Evolutionary conservation across 2,113 vertebrate genomes (phyloP), one percentile per base, ranked within the genome.

Genomic region (Psittacula cyanocephala): DNA sequence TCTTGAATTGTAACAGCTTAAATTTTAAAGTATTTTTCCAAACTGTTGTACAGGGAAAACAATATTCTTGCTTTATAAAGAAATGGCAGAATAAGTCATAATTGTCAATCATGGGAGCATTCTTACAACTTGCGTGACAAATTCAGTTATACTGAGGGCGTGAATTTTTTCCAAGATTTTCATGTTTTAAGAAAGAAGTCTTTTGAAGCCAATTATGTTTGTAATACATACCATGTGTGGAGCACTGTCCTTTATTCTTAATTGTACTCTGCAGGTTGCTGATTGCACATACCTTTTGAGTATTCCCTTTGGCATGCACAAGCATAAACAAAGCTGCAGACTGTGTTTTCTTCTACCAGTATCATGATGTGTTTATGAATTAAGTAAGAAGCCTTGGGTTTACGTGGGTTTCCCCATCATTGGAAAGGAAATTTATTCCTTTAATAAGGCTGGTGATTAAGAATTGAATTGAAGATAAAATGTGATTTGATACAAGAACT

Each of bases 281-380:
- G 91, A 76, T 94, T 93, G 31, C 62, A 24, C 11, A 24, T 91
- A 52, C 60, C 65, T 94, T 91, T 89, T 86, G 94, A 95, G 87
- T 91, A 18, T 50, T 31, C 93, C 55, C 81, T 84, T 93, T 94
- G 97, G 95, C 90, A 93, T 81, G 53, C 15, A 62, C 14, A 87
- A 89, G 88, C 70, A 78, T 94, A 95, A 98, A 97, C 93, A 97
- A 97, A 97, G 95, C 93, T 96, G 88, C 76, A 97, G 93, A 95
- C 52, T 93, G 80, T 92, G 47, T 92, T 95, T 94, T 84, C 62
- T 60, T 93, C 85, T 80, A 81, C 78, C 81, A 86, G 47, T 86
- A 85, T 75, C 7, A 23, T 77, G 75, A 82, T 88, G 88, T 96
- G 50, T 92, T 94, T 97, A 92, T 95, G 89, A 95, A 91, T 94